Conservation (phyloP, 1,140 invertebrate species). For the Megathymus violae region DNA sequence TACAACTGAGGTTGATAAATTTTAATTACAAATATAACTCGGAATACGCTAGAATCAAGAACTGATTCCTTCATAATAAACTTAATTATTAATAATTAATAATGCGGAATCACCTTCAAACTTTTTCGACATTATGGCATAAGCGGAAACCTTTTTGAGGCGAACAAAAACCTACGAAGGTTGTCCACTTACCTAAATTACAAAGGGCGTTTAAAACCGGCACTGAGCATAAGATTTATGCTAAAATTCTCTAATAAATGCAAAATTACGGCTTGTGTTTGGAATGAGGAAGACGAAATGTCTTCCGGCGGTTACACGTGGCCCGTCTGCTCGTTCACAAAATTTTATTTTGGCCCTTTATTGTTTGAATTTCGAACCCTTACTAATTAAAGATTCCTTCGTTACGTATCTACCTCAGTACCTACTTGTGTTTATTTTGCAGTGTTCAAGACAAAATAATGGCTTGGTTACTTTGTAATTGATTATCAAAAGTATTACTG, state of each 20-base stretch:
- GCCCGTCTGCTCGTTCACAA: too few relatives aligned
- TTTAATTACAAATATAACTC: too few relatives aligned
- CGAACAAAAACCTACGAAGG: conserved; percentile 54
- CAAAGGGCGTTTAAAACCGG: conserved; percentile 58
- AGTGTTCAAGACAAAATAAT: too few relatives aligned
- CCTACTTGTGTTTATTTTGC: too few relatives aligned
- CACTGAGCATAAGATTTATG: conserved; percentile 41
- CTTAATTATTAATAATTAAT: conserved; percentile 30
- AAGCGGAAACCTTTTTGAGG: conserved; percentile 52
- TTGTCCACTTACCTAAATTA: conserved; percentile 41
- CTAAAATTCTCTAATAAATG: conserved; percentile 52
- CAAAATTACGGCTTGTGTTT: conserved; percentile 42
- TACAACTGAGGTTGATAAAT: too few relatives aligned
- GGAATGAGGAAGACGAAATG: conserved; percentile 47
- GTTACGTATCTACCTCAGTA: too few relatives aligned
- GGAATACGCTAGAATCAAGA: too few relatives aligned
- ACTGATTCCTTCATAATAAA: conserved; percentile 14
- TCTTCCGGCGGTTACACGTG: conserved; percentile 10
- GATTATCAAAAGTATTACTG: too few relatives aligned
- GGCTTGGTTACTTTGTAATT: too few relatives aligned
- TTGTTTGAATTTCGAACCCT: too few relatives aligned
- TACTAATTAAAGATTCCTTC: too few relatives aligned
- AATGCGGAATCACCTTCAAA: conserved; percentile 47
- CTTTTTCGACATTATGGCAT: conserved; percentile 40
- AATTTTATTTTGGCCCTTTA: neutral